Percentiles rank a stretch among this genome's conserved stretches.
Evolutionary conservation across 2,888 invertebrate genomes (phyloP).

Genomic region (Oscheius sp.): DNA sequence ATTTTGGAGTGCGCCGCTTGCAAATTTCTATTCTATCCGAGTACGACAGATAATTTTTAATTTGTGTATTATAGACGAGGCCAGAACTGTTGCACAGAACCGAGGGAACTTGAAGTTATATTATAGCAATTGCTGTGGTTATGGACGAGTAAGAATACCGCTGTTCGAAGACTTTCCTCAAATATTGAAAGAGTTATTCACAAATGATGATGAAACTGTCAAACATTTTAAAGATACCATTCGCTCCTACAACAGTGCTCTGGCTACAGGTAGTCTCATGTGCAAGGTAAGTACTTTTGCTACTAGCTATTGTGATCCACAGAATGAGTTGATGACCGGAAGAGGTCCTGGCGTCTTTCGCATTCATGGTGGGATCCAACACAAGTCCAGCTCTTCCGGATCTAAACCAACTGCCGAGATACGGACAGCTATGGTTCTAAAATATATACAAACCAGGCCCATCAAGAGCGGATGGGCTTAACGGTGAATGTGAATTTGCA

Average conservation of each 20-base stretch:
- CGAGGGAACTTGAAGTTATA: not conserved
- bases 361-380: not conserved
- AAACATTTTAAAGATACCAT: not conserved
- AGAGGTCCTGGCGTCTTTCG: not conserved
- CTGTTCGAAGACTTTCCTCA: not conserved
- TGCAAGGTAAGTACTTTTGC: not conserved
- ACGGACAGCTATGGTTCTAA: slow-evolving; percentile 24
- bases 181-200: not conserved
- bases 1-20: not conserved
- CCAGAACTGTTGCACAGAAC: not conserved
- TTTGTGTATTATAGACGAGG: no score
- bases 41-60: no score
- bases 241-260: not conserved
- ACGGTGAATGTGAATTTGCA: slow-evolving; percentile 32
- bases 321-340: not conserved
- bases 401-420: not conserved
- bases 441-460: slow-evolving; percentile 33
- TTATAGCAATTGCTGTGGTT: not conserved
- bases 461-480: slow-evolving; percentile 11
- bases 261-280: not conserved
- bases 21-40: not conserved
- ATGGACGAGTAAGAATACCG: not conserved
- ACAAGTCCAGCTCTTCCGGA: slow-evolving; percentile 28
- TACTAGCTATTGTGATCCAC: not conserved
- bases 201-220: not conserved